Percentiles rank a stretch among this genome's conserved stretches.
These are phyloP conservation scores for Zophobas morio DNA, from an alignment of 1,140 invertebrate species.

Conservation along the genomic window DNA sequence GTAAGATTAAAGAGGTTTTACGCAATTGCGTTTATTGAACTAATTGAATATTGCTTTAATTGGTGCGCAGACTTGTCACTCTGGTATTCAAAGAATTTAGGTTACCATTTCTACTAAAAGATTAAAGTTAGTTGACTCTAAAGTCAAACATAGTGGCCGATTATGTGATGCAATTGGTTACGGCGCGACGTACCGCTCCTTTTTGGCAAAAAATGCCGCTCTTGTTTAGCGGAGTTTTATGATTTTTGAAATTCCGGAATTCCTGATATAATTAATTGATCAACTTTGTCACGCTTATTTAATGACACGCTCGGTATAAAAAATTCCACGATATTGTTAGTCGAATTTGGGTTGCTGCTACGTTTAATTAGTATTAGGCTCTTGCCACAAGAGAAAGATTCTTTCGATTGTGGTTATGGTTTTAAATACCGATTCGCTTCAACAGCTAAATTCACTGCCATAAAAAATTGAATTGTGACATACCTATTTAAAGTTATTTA, in stretches of 20 bases:
- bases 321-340: neutral
- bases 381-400: too few relatives aligned
- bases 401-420: too few relatives aligned
- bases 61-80: conserved; percentile 16
- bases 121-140: neutral
- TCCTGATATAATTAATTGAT: neutral
- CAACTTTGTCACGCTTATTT: neutral
- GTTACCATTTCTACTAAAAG: conserved; percentile 28
- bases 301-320: neutral
- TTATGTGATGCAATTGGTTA: conserved; percentile 23
- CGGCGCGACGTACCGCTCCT: neutral
- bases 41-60: conserved; percentile 34
- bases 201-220: neutral
- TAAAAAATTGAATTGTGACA: too few relatives aligned
- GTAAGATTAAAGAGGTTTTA: conserved; percentile 69
- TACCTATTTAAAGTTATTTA: too few relatives aligned
- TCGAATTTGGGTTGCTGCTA: too few relatives aligned
- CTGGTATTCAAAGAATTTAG: conserved; percentile 29
- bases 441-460: too few relatives aligned
- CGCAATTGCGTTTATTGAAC: conserved; percentile 13
- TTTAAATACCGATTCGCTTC: too few relatives aligned
- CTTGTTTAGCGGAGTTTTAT: neutral
- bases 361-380: too few relatives aligned
- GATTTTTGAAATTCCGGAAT: neutral
- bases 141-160: neutral